Evolutionary conservation across 2,888 invertebrate genomes (phyloP), one percentile per base, ranked within the genome.

Genomic region (Pammene aurita): DNA sequence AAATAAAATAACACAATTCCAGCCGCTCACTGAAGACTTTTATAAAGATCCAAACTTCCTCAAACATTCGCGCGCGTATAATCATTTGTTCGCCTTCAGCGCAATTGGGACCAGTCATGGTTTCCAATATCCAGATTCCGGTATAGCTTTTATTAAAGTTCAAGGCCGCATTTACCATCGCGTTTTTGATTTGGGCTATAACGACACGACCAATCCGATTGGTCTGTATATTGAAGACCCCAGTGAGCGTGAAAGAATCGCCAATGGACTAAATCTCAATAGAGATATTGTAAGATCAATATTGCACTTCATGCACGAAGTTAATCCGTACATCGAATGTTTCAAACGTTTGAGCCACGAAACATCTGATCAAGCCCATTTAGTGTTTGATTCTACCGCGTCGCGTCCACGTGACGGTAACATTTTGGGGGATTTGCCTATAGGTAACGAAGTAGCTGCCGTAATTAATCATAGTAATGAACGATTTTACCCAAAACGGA

Each of bases 151-250:
- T 44, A 13, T 44, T 4, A 58, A 58, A 44, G 44, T 58, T 26
- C 44, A 58, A 42, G 58, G 44, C 58, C 58, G 58, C 6, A 44
- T 58, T 44, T 44, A 44, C 11, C 58, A 58, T 58, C 10, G 42
- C 16, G 41, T 58, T n/a, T 58, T 58, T 10, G 57, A 58, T 58
- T 58, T 58, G 26, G n/a, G 57, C 18, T 58, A 58, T 42, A 44
- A 18, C 9, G 42, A 13, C 5, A 42, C 42, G 11, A 58, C 26
- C 11, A 58, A 58, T 42, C 57, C 57, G 4, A 58, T 58, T 4
- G 57, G 57, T 13, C 10, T 56, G 16, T 56, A 56, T 11, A 41
- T 56, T 16, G 56, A 56, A 14, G 56, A 56, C 7, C 38, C 10
- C 11, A 38, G 16, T 11, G 56, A 56, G 16, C 38, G 38, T 13